These are phyloP conservation scores for Arvicanthis niloticus DNA, from an alignment of 2,113 vertebrate genomes.

Conservation along the genomic window DNA sequence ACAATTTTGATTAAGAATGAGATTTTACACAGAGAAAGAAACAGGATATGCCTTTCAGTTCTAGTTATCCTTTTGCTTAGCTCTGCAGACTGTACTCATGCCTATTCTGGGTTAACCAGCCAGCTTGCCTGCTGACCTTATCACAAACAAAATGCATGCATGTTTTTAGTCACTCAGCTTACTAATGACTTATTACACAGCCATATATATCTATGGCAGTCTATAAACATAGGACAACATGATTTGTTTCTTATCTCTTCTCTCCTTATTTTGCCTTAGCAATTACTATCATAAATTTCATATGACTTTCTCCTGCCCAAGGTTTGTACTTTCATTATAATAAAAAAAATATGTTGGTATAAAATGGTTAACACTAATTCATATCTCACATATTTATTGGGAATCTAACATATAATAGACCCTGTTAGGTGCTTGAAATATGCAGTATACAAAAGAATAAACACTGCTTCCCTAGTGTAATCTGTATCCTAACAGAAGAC, in stretches of 20 bases:
- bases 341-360: not conserved
- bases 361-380: conserved; percentile 8
- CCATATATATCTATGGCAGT: not conserved
- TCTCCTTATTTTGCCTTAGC: not conserved
- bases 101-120: not conserved
- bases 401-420: not conserved
- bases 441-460: not conserved
- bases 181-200: not conserved
- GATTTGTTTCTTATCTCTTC: conserved; percentile 14
- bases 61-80: not conserved
- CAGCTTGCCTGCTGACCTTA: not conserved
- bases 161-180: not conserved
- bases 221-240: not conserved
- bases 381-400: not conserved
- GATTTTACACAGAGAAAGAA: not conserved
- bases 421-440: not conserved
- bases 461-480: not conserved
- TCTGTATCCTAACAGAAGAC: not conserved
- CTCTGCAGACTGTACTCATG: not conserved
- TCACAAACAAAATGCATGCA: not conserved
- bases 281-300: not conserved
- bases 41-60: not conserved
- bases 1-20: not conserved
- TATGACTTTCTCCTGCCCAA: not conserved
- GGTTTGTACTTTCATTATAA: not conserved